Evolutionary conservation across 2,113 vertebrate genomes (phyloP).

Genomic region (Nerophis lumbriciformis): DNA sequence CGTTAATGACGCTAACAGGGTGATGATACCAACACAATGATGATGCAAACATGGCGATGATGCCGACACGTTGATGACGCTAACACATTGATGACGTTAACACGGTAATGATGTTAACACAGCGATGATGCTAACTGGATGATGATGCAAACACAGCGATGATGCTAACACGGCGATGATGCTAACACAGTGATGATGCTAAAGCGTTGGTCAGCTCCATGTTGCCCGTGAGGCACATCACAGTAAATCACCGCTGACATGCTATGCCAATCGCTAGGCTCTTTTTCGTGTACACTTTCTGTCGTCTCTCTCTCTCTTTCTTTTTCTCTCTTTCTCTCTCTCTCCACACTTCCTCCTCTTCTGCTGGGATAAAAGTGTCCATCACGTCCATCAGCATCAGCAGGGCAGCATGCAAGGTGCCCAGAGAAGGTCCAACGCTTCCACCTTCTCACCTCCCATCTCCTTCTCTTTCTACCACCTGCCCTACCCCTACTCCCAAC

Average conservation of each 20-base stretch:
- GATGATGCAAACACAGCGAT: conserved; percentile 44
- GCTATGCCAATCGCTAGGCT: conserved; percentile 50
- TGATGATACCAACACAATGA: too few relatives aligned
- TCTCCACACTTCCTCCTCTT: conserved; percentile 12
- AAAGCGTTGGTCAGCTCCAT: conserved; percentile 37
- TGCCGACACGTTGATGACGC: conserved; percentile 7
- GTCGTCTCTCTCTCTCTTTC: conserved; percentile 11
- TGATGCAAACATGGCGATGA: conserved; percentile 21
- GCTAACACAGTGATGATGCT: conserved; percentile 14
- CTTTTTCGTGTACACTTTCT: conserved; percentile 33
- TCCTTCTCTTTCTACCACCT: conserved; percentile 53
- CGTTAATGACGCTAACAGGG: too few relatives aligned
- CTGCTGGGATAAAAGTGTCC: conserved; percentile 46
- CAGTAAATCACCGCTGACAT: conserved; percentile 59
- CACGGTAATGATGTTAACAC: too few relatives aligned
- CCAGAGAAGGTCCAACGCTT: conserved; percentile 53
- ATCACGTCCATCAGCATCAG: conserved; percentile 30
- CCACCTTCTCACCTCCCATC: conserved; percentile 51
- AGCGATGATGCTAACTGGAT: conserved; percentile 4
- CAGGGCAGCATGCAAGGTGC: conserved; percentile 55
- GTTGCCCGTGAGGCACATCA: conserved; percentile 60
- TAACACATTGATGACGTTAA: neutral
- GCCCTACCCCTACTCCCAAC: conserved; percentile 43
- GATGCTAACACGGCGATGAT: conserved; percentile 39
- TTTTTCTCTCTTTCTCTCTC: conserved; percentile 4